A percentile compares a stretch with the other conserved stretches of the same genome.
phyloP scores from a whole-genome alignment of 2,888 invertebrate genomes.

The Drosophila pseudotakahashii region DNA sequence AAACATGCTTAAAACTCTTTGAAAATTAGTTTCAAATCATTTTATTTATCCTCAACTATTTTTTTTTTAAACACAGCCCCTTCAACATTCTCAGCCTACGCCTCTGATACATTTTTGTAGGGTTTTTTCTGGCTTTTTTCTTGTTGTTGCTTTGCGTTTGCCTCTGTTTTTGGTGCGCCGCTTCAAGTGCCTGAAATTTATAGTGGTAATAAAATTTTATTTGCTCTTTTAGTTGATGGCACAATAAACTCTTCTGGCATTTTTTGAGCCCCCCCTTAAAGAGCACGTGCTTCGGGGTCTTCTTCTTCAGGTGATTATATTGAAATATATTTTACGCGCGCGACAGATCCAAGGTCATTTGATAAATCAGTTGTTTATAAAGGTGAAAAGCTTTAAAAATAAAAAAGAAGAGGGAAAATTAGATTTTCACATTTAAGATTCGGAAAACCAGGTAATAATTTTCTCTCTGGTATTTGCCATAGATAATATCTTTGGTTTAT shows the following conservation, averaged over 20 bases:
- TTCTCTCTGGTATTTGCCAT: background rate
- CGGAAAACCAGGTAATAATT: background rate
- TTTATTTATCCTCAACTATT: background rate
- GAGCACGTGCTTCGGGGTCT: conserved; percentile 66
- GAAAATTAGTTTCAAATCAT: background rate
- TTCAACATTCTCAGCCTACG: background rate
- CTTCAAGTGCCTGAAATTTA: conserved; percentile 78
- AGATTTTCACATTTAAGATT: too few relatives aligned
- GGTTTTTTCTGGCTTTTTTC: conserved; percentile 19
- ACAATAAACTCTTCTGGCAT: conserved; percentile 76
- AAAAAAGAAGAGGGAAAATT: too few relatives aligned
- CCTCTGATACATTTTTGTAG: conserved; percentile 23
- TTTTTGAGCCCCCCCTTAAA: conserved; percentile 41
- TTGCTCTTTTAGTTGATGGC: conserved; percentile 80
- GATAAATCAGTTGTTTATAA: conserved; percentile 9
- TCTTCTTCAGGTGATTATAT: conserved; percentile 28
- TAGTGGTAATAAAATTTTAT: conserved; percentile 80
- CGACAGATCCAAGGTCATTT: conserved; percentile 63
- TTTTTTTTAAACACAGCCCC: background rate
- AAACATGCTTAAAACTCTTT: too few relatives aligned
- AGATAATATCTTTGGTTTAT: conserved; percentile 3
- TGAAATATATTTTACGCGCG: conserved; percentile 29
- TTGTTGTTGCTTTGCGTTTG: conserved; percentile 25
- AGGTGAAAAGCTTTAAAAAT: background rate
- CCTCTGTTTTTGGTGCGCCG: conserved; percentile 52